These are phyloP conservation scores for Cheirogaleus medius DNA, from an alignment of 2,113 vertebrate genomes.

Conservation along the genomic window DNA sequence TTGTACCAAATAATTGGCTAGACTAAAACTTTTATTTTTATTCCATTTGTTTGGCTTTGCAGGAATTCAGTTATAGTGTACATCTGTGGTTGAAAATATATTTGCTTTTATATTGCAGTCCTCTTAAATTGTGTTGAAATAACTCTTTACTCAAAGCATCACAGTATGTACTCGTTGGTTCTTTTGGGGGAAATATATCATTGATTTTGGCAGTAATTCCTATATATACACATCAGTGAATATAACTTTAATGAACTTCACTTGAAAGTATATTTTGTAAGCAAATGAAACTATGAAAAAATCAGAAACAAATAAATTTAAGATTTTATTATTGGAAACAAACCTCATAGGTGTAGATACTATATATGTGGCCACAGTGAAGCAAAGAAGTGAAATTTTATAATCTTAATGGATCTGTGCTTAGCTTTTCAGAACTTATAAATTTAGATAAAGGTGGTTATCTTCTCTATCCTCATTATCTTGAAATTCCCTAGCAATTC, in stretches of 20 bases:
- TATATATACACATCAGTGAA: not conserved
- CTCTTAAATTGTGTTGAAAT: not conserved
- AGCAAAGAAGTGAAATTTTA: not conserved
- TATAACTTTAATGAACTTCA: constrained; percentile 29
- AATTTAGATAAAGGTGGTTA: not conserved
- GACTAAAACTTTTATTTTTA: constrained; percentile 40
- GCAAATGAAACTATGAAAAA: not conserved
- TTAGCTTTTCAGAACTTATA: not conserved
- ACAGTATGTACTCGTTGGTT: not conserved
- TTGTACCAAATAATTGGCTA: not conserved
- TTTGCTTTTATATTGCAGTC: constrained; percentile 47
- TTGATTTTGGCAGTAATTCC: constrained; percentile 12
- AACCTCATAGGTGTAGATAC: not conserved
- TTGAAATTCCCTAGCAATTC: not conserved
- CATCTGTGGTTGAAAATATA: constrained; percentile 27
- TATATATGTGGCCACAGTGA: not conserved
- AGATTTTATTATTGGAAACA: not conserved
- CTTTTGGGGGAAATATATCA: not conserved
- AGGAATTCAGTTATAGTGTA: not conserved
- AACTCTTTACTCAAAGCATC: constrained; percentile 41
- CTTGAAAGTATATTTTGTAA: constrained; percentile 28
- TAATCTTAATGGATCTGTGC: not conserved
- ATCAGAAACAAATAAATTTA: not conserved
- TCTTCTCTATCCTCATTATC: not conserved
- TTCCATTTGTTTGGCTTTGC: constrained; percentile 15